phyloP scores from a whole-genome alignment of 2,113 vertebrate genomes.

The Rhadina sibilatrix region DNA sequence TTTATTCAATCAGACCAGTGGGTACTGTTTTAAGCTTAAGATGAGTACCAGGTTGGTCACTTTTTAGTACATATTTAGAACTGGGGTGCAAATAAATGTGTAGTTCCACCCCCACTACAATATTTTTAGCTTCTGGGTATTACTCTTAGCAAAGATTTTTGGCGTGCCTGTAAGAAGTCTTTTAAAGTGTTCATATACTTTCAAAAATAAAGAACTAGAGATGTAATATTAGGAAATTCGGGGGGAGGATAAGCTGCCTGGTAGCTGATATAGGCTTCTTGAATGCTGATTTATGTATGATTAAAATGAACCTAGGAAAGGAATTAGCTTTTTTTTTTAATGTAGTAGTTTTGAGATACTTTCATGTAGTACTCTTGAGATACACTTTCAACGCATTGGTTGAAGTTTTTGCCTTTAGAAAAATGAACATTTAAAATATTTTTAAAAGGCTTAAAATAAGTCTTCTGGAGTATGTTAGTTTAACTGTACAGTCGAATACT shows the following conservation, averaged over 20 bases:
- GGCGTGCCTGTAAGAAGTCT: neutral
- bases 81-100: neutral
- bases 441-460: neutral
- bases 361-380: neutral
- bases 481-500: neutral
- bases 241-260: neutral
- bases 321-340: neutral
- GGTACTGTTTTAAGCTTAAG: neutral
- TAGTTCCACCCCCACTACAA: neutral
- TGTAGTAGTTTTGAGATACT: neutral
- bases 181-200: neutral
- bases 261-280: neutral
- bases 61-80: neutral
- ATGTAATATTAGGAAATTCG: slow-evolving; percentile 1
- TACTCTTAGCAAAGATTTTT: neutral
- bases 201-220: neutral
- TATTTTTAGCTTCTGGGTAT: neutral
- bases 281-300: neutral
- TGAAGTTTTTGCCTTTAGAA: neutral
- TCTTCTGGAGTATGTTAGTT: neutral
- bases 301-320: neutral
- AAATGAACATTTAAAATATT: neutral
- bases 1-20: neutral
- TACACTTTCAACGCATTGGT: neutral
- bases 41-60: neutral